Conservation (phyloP, 2,113 vertebrate genomes). For the Fregetta grallaria region DNA sequence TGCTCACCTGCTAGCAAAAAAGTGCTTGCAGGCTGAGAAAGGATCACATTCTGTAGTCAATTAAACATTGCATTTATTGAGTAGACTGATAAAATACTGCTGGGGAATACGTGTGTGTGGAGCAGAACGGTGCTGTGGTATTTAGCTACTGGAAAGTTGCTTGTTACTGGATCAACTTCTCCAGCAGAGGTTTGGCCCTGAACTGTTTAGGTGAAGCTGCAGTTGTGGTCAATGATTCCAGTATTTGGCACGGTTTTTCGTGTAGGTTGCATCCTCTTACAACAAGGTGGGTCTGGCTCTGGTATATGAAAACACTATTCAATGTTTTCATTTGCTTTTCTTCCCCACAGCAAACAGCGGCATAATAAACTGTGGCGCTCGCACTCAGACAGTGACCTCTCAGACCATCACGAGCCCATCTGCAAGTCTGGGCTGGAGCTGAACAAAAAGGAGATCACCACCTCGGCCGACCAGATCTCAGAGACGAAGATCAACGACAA, state of each 20-base stretch:
- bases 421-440: constrained; percentile 83
- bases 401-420: constrained; percentile 82
- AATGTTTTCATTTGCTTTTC: neutral
- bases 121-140: neutral
- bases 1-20: neutral
- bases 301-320: neutral
- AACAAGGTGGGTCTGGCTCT: neutral
- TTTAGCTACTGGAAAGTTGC: neutral
- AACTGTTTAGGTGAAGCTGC: neutral
- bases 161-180: neutral
- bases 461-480: constrained; percentile 85
- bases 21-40: neutral
- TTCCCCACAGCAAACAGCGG: constrained; percentile 87
- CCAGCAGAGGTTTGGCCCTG: neutral
- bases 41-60: neutral
- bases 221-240: neutral
- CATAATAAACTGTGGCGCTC: constrained; percentile 98
- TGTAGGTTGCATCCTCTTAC: neutral
- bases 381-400: constrained; percentile 92
- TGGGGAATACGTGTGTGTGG: neutral
- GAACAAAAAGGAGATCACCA: constrained; percentile 81
- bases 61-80: neutral
- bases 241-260: neutral
- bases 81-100: neutral
- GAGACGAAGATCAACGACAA: constrained; percentile 72